Evolutionary conservation across 2,797 vertebrate species (phyloP).

Genomic region (Pangasius macronema): DNA sequence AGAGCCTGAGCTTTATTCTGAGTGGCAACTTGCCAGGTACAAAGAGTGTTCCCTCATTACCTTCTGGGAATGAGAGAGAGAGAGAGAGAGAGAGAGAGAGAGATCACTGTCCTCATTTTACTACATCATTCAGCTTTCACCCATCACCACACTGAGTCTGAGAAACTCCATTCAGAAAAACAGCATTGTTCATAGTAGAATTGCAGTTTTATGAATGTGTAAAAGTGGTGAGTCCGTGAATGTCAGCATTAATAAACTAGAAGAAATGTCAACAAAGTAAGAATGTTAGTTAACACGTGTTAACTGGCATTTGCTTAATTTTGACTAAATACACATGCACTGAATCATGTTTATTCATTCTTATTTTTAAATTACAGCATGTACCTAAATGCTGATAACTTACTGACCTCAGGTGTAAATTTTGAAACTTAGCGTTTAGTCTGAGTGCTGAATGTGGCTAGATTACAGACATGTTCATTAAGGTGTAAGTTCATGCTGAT

Average conservation of each 20-base stretch:
- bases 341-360: neutral
- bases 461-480: neutral
- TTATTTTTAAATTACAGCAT: neutral
- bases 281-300: neutral
- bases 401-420: neutral
- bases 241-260: neutral
- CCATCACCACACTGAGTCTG: neutral
- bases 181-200: constrained; percentile 14
- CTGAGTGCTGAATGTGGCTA: neutral
- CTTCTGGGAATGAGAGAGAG: constrained; percentile 23
- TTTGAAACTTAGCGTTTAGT: neutral
- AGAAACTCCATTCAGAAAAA: constrained; percentile 24
- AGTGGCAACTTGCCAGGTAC: constrained; percentile 43
- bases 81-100: constrained; percentile 9
- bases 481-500: neutral
- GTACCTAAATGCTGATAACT: neutral
- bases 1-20: constrained; percentile 43
- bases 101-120: constrained; percentile 20
- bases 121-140: constrained; percentile 2
- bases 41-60: constrained; percentile 39
- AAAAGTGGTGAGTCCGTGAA: neutral
- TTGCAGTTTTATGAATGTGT: neutral
- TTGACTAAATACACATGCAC: neutral
- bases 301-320: neutral
- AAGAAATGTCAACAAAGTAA: neutral